phyloP scores from a whole-genome alignment of 2,888 invertebrate species.

The Ichneumon xanthorius region DNA sequence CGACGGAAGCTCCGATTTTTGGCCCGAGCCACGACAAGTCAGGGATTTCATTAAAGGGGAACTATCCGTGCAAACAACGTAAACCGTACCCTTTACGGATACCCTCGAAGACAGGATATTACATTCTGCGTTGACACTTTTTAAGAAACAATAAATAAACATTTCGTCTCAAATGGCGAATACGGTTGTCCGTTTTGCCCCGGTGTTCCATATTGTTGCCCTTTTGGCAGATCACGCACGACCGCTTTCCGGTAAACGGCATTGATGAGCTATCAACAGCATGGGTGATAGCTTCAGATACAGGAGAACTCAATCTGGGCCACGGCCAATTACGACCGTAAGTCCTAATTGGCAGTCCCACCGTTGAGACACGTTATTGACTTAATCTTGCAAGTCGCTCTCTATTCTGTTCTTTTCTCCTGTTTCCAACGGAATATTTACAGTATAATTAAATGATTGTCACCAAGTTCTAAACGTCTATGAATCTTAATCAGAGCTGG shows the following conservation, averaged over 20 bases:
- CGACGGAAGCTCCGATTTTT: constrained; percentile 24
- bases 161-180: no score
- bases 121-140: not conserved
- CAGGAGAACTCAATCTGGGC: not conserved
- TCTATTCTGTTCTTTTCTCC: not conserved
- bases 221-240: not conserved
- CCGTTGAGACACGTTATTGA: not conserved
- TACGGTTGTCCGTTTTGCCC: no score
- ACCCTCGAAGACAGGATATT: not conserved
- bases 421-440: not conserved
- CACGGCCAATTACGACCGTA: constrained; percentile 7
- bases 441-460: not conserved
- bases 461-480: no score
- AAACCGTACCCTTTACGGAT: not conserved
- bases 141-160: not conserved
- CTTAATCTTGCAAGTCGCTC: not conserved
- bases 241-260: not conserved
- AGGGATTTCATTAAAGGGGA: constrained; percentile 33
- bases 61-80: not conserved
- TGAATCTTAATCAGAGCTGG: no score
- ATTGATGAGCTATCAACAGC: constrained; percentile 2
- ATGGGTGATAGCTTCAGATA: not conserved
- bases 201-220: not conserved
- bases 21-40: constrained; percentile 18
- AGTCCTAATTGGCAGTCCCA: not conserved